These are phyloP conservation scores for Sipha flava DNA, from an alignment of 1,140 invertebrate genomes.

Conservation along the genomic window DNA sequence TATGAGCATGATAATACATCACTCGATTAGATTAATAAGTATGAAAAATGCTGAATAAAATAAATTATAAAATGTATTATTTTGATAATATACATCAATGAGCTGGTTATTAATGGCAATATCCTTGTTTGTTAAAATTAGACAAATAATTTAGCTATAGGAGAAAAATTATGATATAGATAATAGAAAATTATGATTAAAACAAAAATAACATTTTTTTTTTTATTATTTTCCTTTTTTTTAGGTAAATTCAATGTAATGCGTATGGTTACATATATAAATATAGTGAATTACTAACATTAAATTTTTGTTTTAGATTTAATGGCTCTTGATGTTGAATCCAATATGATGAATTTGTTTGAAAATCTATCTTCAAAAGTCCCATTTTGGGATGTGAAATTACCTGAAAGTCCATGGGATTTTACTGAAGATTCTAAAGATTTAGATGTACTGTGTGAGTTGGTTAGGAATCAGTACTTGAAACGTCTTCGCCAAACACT, in stretches of 20 bases:
- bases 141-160: too few relatives aligned
- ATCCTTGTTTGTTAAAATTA: too few relatives aligned
- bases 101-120: too few relatives aligned
- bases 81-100: too few relatives aligned
- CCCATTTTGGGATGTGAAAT: not conserved
- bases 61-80: too few relatives aligned
- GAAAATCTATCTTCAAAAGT: not conserved
- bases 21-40: too few relatives aligned
- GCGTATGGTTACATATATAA: not conserved
- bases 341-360: not conserved
- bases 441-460: not conserved
- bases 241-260: not conserved
- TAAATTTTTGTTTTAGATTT: not conserved
- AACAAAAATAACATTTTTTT: too few relatives aligned
- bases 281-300: not conserved
- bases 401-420: not conserved
- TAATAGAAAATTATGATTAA: too few relatives aligned
- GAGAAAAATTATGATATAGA: not conserved
- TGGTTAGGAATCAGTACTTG: conserved; percentile 31
- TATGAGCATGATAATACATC: too few relatives aligned
- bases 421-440: not conserved
- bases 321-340: not conserved
- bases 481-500: conserved; percentile 28
- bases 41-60: too few relatives aligned
- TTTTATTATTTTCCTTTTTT: too few relatives aligned